Evolutionary conservation across 2,888 invertebrate genomes (phyloP), one percentile per base, ranked within the genome.

Genomic region (Pheosia tremula): DNA sequence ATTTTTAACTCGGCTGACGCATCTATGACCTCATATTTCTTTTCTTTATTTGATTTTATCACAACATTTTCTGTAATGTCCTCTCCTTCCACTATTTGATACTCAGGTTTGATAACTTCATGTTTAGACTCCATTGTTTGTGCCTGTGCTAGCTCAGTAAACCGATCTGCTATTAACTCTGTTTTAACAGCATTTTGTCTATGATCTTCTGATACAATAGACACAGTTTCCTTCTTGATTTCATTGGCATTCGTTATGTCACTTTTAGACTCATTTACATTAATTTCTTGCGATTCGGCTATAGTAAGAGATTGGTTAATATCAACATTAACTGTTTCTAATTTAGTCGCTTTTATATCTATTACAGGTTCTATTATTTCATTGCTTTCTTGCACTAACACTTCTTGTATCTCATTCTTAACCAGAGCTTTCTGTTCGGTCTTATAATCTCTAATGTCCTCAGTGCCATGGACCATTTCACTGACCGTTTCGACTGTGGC

Each of bases 1-100:
- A 85, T 78, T 67, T 83, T 84, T 0, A 85, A 57, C 6, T 76
- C 75, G 24, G 81, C 81, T 45, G 71, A 80, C 59, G 75, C 84
- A 55, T 84, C 82, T 13, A 69, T 64, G 24, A 64, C 57, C 5
- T 65, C 69, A 5, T 56, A 56, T 10, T 66, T 68, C 13, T 54
- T 57, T 24, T 63, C 52, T 43, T 71, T 77, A 52, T 41, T 59
- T 49, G 68, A 66, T 69, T 62, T 70, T 4, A 69, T 6, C 38
- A 71, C 62, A 10, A 68, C 61, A 3, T 67, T 66, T 64, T 74
- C 69, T 37, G 66, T 50, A 13, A 65, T 58, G 38, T 72, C 71
- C 59, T 69, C 68, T 47, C 59, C 43, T 61, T 78, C 64, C 52
- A 67, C 41, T 53, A 62, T 64, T 37, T 75, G 62, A 36, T 65